Evolutionary conservation across 2,888 invertebrate genomes (phyloP), one percentile per base, ranked within the genome.

Genomic region (Pammene aurita): DNA sequence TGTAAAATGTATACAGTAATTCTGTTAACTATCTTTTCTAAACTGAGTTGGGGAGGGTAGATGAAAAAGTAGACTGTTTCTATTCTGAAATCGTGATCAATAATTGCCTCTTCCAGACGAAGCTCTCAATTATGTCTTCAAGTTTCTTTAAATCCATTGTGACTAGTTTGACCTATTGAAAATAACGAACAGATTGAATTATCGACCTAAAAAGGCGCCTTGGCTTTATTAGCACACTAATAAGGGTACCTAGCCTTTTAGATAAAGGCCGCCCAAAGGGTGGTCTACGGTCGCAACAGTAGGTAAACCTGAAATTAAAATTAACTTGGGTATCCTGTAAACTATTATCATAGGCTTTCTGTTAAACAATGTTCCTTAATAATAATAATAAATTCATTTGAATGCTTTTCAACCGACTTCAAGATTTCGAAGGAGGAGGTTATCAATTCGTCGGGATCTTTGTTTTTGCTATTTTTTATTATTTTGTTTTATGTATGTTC

Each of bases 361-460:
- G 18, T 54, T 41, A 35, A 9, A 48, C 16, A 46, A 64, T 42
- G 55, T 64, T n/a, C 60, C 35, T 10, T 44, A n/a, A n/a, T n/a
- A n/a, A n/a, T n/a, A n/a, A n/a, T n/a, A n/a, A n/a, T 64, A 56
- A 56, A 44, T 64, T 64, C 48, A 65, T 65, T 57, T 16, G n/a
- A 65, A 38, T 16, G 14, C 38, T 38, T 38, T 38, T 9, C 1
- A 26, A 4, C 26, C 26, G 26, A 26, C 26, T 26, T 2, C n/a
- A n/a, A n/a, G n/a, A n/a, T n/a, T n/a, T n/a, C n/a, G n/a, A n/a
- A n/a, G n/a, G n/a, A n/a, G n/a, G n/a, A n/a, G n/a, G n/a, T n/a
- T n/a, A n/a, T n/a, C n/a, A n/a, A n/a, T n/a, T n/a, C n/a, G n/a
- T n/a, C n/a, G n/a, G n/a, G n/a, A n/a, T n/a, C n/a, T n/a, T n/a